phyloP scores from a whole-genome alignment of 2,888 invertebrate genomes.

The Parnassius orleans region DNA sequence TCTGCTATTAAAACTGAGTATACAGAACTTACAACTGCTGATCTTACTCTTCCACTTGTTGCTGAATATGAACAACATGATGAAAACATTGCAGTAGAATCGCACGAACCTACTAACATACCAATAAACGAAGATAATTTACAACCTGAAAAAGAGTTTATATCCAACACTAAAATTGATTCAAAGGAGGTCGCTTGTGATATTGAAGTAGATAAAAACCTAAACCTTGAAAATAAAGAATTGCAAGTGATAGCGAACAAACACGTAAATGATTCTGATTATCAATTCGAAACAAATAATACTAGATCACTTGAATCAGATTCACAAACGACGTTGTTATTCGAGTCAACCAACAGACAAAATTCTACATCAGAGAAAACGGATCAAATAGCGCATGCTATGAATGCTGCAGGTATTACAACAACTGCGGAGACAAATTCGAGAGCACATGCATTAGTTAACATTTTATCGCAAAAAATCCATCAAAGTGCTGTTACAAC shows the following conservation, averaged over 20 bases:
- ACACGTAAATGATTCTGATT: conserved; percentile 41
- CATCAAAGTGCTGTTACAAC: conserved; percentile 50
- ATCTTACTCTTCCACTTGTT: conserved; percentile 58
- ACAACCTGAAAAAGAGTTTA: conserved; percentile 49
- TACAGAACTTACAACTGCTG: conserved; percentile 72
- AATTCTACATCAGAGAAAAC: conserved; percentile 54
- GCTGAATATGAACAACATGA: conserved; percentile 58
- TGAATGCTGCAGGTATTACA: conserved; percentile 72
- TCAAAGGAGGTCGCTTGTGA: conserved; percentile 54
- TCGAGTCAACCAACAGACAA: conserved; percentile 34
- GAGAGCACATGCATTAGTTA: conserved; percentile 67
- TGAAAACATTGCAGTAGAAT: conserved; percentile 42
- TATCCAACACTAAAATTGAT: conserved; percentile 54
- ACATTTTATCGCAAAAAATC: conserved; percentile 77
- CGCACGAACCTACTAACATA: conserved; percentile 43
- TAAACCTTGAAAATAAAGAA: conserved; percentile 41
- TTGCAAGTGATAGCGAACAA: conserved; percentile 37
- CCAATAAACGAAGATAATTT: conserved; percentile 45
- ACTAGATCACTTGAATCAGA: conserved; percentile 30
- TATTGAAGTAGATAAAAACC: conserved; percentile 46
- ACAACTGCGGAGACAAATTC: conserved; percentile 48
- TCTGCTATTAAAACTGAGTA: conserved; percentile 67
- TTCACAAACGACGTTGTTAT: conserved; percentile 31
- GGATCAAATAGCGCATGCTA: conserved; percentile 71
- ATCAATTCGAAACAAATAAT: conserved; percentile 39